Evolutionary conservation across 1,140 invertebrate species (phyloP).

Genomic region (Tetramorium alpestre): DNA sequence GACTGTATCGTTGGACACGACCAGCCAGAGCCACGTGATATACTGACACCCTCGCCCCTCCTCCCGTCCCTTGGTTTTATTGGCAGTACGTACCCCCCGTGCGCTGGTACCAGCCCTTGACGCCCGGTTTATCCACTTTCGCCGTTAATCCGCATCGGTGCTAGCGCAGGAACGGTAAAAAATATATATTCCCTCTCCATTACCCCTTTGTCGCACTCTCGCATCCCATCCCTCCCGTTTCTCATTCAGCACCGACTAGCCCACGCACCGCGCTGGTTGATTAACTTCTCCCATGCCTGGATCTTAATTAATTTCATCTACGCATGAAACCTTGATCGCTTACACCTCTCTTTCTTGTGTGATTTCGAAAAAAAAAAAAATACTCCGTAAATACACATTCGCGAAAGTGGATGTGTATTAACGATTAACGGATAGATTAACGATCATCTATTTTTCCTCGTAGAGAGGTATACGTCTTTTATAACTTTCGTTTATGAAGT

Average conservation of each 20-base stretch:
- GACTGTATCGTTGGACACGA: conserved; percentile 79
- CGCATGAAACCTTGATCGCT: background rate
- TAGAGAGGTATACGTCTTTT: background rate
- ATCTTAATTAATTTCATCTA: conserved; percentile 41
- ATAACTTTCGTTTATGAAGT: background rate
- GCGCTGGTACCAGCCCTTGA: conserved; percentile 67
- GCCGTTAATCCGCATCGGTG: conserved; percentile 73
- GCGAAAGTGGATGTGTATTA: background rate
- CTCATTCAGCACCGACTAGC: conserved; percentile 23
- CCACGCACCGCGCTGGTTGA: background rate
- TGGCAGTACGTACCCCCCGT: conserved; percentile 70
- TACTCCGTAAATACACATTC: background rate
- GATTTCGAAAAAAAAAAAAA: background rate
- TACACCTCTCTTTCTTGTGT: background rate
- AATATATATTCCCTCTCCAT: conserved; percentile 67
- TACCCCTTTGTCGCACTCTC: conserved; percentile 26
- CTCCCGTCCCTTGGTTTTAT: conserved; percentile 70
- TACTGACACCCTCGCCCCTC: conserved; percentile 64
- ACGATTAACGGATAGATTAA: background rate
- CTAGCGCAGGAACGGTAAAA: conserved; percentile 58
- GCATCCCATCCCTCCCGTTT: background rate
- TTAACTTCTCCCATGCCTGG: background rate
- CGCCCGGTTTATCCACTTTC: conserved; percentile 78
- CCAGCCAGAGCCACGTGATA: conserved; percentile 73
- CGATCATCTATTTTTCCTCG: background rate